Conservation (phyloP, 2,888 invertebrate genomes). For the Pyrrhosoma nymphula region DNA sequence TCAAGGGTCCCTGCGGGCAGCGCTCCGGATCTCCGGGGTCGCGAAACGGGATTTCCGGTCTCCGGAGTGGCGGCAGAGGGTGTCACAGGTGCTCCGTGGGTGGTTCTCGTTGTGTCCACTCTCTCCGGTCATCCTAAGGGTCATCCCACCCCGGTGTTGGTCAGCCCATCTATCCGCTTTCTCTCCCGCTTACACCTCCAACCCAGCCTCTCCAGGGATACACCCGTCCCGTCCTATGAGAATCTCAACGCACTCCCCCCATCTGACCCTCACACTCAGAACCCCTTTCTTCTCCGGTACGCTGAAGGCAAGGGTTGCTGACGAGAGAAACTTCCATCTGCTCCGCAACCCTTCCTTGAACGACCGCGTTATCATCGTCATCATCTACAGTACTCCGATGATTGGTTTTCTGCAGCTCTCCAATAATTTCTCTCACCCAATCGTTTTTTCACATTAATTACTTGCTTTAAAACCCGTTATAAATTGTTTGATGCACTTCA, state of each 20-base stretch:
- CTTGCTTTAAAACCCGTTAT: too few relatives aligned
- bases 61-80: conserved; percentile 23
- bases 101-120: conserved; percentile 49
- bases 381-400: too few relatives aligned
- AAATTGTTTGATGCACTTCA: too few relatives aligned
- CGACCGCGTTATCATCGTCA: too few relatives aligned
- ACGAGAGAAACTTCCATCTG: background rate
- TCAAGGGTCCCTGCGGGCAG: background rate
- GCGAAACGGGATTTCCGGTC: conserved; percentile 58
- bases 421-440: too few relatives aligned
- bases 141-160: background rate
- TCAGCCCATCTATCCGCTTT: background rate
- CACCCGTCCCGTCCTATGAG: background rate
- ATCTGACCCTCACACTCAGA: background rate
- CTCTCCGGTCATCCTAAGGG: background rate
- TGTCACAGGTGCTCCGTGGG: conserved; percentile 60
- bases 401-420: too few relatives aligned
- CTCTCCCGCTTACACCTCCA: background rate
- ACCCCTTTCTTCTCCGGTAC: background rate
- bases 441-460: too few relatives aligned
- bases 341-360: too few relatives aligned
- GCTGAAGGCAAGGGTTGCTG: background rate
- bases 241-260: background rate
- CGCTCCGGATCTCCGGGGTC: conserved; percentile 52
- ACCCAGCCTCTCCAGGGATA: background rate